Evolutionary conservation across 2,888 invertebrate genomes (phyloP), one percentile per base, ranked within the genome.

Genomic region (Sinohyriopsis cumingii): DNA sequence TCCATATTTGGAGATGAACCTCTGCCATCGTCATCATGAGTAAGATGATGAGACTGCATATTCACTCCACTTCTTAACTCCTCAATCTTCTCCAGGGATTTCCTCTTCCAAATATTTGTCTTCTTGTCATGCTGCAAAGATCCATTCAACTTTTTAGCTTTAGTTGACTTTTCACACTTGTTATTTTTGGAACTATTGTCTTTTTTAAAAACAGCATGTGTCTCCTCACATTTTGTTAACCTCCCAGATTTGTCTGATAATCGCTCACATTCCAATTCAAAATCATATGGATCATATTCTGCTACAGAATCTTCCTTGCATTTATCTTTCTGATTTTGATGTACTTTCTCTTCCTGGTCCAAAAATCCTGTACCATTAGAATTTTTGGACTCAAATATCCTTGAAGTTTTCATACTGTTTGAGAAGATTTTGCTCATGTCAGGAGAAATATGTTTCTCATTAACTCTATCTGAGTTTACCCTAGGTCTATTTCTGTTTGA

Each of bases 221-320:
- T 61, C 7, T 63, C 62, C 25, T 72, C 71, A 55, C 67, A 57
- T 64, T 69, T 75, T 53, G 25, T 62, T 22, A 73, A 54, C 18
- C 66, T 71, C 59, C 72, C 71, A 22, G 69, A 73, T 63, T 53
- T 71, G 64, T 67, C 68, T 19, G 69, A 71, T 54, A 67, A 54
- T 70, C 63, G 72, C n/a, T 73, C 69, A 72, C 76, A 79, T 60
- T 78, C 79, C 15, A 73, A 69, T 33, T 77, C 77, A 77, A 83
- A 83, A 61, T 82, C 79, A 77, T 81, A 83, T 54, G 83, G 83
- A 73, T 83, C 83, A 72, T 75, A 71, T 25, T 68, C 69, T 45
- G 62, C 55, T 63, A 67, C 73, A n/a, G 53, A 61, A 25, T 67
- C 71, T 33, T 63, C 63, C 61, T 45, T 60, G 5, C 20, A 33